Base-by-base conservation (phyloP, 2,113 vertebrate genomes). In the Platysteira castanea region DNA sequence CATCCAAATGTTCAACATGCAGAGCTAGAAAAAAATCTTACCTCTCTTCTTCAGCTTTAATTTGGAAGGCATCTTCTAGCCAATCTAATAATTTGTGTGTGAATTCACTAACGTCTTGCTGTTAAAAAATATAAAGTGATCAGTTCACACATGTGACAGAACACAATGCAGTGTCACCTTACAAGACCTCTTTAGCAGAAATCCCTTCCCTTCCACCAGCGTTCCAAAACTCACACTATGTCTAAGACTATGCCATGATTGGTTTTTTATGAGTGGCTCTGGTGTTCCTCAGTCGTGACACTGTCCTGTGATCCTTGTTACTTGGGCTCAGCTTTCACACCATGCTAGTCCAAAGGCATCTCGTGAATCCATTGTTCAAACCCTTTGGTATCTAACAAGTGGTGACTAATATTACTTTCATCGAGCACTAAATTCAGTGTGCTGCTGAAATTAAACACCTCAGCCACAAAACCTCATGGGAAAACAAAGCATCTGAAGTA, bases 61-160 rank as follows among this genome's bases (percentile, higher is more conserved):
- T 99, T 98, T 99, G 99, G 97, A 99, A 99, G 91, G 99, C 99
- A 70, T 99, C 99, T 98, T 99, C 99, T 97, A 99, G 97, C 99
- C 99, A 99, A 95, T 99, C 99, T 95, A 99, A 93, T 84, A 99
- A 98, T 94, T 99, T 99, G 97, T 99, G 99, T 80, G 99, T 99
- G 97, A 99, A 99, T 97, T 99, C 99, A 86, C 99, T 99, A 86
- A 99, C 99, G 11, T 99, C 99, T 98, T 99, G 99, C 99, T 99
- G 98, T 98, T 96, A 79, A 89, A 90, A 92, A 90, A 85, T 22
- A 96, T 19, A 89, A 46, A 96, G n/a, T 9, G 1, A 81, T 78
- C 53, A 93, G 69, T 46, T 81, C n/a, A 53, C 6, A 49, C 18
- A 68, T 6, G 9, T 31, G 93, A 82, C 28, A 87, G 15, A 88